Conservation (phyloP, 2,797 vertebrate species). For the Siniperca scherzeri region DNA sequence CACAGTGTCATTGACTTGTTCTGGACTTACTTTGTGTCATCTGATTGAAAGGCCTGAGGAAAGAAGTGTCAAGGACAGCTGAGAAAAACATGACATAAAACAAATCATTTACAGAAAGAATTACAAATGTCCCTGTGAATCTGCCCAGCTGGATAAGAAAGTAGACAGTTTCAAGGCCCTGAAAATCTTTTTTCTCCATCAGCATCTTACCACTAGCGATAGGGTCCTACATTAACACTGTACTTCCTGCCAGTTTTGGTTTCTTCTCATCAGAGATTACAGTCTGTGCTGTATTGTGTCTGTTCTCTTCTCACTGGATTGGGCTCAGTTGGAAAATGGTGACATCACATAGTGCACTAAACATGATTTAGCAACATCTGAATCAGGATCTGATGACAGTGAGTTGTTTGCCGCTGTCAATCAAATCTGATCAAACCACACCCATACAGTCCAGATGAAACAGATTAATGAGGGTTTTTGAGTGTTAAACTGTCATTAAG, state of each 20-base stretch:
- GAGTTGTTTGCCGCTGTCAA: background rate
- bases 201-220: background rate
- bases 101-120: background rate
- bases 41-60: constrained; percentile 83
- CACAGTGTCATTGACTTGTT: background rate
- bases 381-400: background rate
- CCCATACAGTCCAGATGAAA: background rate
- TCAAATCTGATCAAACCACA: background rate
- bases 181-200: background rate
- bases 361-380: background rate
- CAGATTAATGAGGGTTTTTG: background rate
- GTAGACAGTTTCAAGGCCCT: background rate
- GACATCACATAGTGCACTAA: background rate
- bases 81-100: constrained; percentile 25
- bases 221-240: background rate
- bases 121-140: constrained; percentile 9
- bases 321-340: background rate
- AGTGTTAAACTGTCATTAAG: background rate
- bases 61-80: constrained; percentile 45
- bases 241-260: background rate
- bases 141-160: background rate
- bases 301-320: background rate
- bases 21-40: constrained; percentile 83
- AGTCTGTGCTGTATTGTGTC: background rate
- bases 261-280: background rate